phyloP scores from a whole-genome alignment of 2,888 invertebrate species.

The Camptogramma bilineatum region DNA sequence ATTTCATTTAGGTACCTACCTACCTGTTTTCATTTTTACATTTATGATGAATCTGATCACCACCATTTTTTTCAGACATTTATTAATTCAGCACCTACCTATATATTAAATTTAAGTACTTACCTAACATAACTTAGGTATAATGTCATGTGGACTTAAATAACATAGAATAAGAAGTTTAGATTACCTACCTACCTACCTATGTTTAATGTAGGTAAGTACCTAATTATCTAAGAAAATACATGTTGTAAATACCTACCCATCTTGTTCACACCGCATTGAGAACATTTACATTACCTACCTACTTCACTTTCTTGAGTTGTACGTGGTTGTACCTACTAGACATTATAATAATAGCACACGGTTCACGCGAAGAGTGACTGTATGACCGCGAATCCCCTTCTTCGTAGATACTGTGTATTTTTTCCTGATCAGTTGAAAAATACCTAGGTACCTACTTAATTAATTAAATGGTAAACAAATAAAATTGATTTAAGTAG shows the following conservation, averaged over 20 bases:
- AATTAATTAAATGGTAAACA: no score
- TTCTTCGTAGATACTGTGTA: no score
- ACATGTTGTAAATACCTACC: not conserved
- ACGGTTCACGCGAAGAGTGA: no score
- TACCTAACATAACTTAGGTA: not conserved
- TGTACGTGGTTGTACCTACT: no score
- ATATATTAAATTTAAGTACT: no score
- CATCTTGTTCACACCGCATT: not conserved
- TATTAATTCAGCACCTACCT: slow-evolving; percentile 4
- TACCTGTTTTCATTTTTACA: slow-evolving; percentile 11
- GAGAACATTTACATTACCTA: not conserved
- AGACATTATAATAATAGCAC: no score
- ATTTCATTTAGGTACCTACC: slow-evolving; percentile 19
- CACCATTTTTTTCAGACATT: slow-evolving; percentile 1
- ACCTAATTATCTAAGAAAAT: not conserved
- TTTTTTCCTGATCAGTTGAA: no score
- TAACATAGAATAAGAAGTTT: not conserved
- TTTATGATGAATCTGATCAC: slow-evolving; percentile 1
- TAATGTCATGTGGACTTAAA: slow-evolving; percentile 2
- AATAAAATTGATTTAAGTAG: no score
- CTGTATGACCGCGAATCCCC: no score
- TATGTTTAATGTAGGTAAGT: not conserved
- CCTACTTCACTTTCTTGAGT: not conserved
- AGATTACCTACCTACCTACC: not conserved
- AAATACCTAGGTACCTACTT: no score